Evolutionary conservation across 2,797 vertebrate genomes (phyloP).

Genomic region (Anguilla obscura): DNA sequence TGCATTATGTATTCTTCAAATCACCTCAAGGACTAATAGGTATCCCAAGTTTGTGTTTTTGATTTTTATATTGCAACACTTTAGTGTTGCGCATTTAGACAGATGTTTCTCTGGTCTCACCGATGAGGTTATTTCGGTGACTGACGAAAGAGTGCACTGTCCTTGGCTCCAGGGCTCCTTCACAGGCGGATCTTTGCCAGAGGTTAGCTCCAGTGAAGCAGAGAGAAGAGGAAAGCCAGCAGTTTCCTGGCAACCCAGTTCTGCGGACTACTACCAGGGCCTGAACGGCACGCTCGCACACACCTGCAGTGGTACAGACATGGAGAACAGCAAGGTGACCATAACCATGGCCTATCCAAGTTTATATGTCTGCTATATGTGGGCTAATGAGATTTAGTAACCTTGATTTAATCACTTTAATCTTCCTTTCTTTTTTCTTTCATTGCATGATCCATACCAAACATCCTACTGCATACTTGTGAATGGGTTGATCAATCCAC

Average conservation of each 20-base stretch:
- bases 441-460: background rate
- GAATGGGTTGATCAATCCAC: background rate
- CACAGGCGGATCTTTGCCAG: constrained; percentile 51
- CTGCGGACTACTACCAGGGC: constrained; percentile 70
- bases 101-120: background rate
- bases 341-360: background rate
- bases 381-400: background rate
- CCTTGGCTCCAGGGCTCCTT: constrained; percentile 42
- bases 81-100: background rate
- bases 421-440: background rate
- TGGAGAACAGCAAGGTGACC: constrained; percentile 73
- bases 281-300: constrained; percentile 60
- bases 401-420: background rate
- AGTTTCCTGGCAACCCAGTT: constrained; percentile 51
- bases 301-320: constrained; percentile 47
- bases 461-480: background rate
- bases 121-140: constrained; percentile 16
- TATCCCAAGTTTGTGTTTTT: constrained; percentile 36
- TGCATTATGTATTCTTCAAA: constrained; percentile 63
- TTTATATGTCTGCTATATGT: background rate
- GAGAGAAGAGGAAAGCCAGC: constrained; percentile 55
- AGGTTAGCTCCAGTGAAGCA: constrained; percentile 49
- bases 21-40: constrained; percentile 48
- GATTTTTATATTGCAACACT: background rate
- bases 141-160: constrained; percentile 10